Evolutionary conservation across 2,797 vertebrate genomes (phyloP).

Genomic region (Spinibarbus caldwelli): DNA sequence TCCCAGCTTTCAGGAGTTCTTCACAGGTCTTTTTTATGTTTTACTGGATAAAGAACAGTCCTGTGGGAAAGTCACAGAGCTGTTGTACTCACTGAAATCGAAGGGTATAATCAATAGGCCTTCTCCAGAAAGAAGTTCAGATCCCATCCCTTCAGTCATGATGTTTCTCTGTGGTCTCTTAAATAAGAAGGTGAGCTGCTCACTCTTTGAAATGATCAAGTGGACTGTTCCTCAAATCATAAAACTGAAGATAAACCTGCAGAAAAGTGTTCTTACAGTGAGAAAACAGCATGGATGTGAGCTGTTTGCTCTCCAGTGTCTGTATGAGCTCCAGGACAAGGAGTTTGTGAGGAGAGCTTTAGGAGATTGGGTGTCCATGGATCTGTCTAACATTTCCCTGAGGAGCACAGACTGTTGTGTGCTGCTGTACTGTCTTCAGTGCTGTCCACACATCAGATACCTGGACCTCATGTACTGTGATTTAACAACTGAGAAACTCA

Average conservation of each 20-base stretch:
- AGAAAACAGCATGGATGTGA: not conserved
- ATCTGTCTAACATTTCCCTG: not conserved
- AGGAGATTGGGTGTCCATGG: not conserved
- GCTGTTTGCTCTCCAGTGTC: constrained; percentile 11
- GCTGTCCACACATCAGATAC: not conserved
- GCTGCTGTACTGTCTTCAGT: constrained; percentile 42
- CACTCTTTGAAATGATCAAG: not conserved
- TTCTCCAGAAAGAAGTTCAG: not conserved
- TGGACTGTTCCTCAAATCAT: not conserved
- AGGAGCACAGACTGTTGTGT: constrained; percentile 21
- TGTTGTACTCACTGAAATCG: not conserved
- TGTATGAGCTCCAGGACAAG: constrained; percentile 8
- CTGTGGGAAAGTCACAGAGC: not conserved
- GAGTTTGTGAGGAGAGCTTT: not conserved
- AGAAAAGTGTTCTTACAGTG: not conserved
- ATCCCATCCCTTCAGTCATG: constrained; percentile 5
- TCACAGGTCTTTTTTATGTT: constrained; percentile 20
- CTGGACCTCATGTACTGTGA: constrained; percentile 27
- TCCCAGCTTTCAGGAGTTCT: constrained; percentile 49
- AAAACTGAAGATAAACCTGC: not conserved
- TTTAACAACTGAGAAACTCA: constrained; percentile 30
- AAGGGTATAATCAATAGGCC: not conserved
- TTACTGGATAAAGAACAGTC: not conserved
- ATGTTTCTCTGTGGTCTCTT: constrained; percentile 41
- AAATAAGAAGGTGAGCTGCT: not conserved